Evolutionary conservation across 2,113 vertebrate genomes (phyloP).

Genomic region (Amblyornis subalaris): DNA sequence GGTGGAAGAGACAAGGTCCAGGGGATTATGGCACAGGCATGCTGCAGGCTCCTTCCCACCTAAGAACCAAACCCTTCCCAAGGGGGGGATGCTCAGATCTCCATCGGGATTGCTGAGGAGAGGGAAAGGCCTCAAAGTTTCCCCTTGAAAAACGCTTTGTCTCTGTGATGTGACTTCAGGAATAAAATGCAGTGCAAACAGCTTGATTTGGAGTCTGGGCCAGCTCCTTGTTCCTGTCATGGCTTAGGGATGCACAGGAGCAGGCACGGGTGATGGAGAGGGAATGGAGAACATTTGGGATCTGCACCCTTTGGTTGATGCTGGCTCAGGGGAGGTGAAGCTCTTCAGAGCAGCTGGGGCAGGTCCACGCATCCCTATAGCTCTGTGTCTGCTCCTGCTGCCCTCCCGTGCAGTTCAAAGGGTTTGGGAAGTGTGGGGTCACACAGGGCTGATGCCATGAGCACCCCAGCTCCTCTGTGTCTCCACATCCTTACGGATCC

Average conservation of each 20-base stretch:
- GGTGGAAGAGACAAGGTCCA: neutral
- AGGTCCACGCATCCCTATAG: accelerated
- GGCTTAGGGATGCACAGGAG: neutral
- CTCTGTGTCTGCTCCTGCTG: neutral
- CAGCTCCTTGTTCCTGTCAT: neutral
- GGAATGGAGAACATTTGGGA: neutral
- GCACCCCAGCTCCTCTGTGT: accelerated
- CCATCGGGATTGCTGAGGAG: accelerated
- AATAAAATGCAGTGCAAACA: neutral
- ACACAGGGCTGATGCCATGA: accelerated
- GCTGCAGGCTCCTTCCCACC: neutral
- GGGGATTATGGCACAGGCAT: accelerated
- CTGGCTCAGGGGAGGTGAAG: neutral
- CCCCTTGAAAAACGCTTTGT: neutral
- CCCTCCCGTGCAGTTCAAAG: neutral
- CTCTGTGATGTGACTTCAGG: neutral
- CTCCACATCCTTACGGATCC: neutral
- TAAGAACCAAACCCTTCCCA: accelerated
- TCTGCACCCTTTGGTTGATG: neutral
- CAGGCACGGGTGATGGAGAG: neutral
- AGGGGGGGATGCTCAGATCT: neutral
- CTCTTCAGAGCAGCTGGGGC: neutral
- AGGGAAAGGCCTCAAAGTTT: neutral
- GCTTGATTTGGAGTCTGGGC: neutral
- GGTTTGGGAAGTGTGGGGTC: neutral